Evolutionary conservation across 2,888 invertebrate species (phyloP), one percentile per base, ranked within the genome.

Genomic region (Polydrusus tereticollis): DNA sequence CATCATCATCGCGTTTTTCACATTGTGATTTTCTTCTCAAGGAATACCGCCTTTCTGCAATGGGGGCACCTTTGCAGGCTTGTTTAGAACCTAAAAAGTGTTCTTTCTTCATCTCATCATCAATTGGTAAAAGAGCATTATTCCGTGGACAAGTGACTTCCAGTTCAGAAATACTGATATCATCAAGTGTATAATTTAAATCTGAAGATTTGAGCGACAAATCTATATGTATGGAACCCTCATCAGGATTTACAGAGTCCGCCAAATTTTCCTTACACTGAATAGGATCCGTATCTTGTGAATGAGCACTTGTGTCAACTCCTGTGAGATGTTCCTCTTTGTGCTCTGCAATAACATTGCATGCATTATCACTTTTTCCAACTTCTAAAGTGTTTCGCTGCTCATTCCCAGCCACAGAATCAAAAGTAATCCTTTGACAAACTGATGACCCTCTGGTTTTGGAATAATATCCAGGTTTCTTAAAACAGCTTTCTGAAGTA

Each of bases 151-250:
- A 55, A 55, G 8, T 20, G 10, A 26, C 7, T 58, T 68, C 69
- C 2, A 43, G 58, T 16, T 66, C 63, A 6, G 59, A 65, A 38
- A 57, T 52, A 57, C 18, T 58, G 2, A 60, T 58, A 45, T 72
- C 66, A 41, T 21, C 72, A 12, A 68, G 59, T 14, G 57, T 69
- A 20, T 14, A 59, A 63, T 71, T 60, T 8, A 69, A 52, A 12
- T 70, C 66, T 10, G 69, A 59, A 45, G 62, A 67, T 18, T 55
- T 45, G 38, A 75, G 20, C 20, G 72, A 72, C 18, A 65, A 63
- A 41, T 69, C 59, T 12, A 75, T 47, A 52, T 70, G 60, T 38
- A 36, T 10, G 18, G 47, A 10, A 43, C 59, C 50, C 14, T 63
- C 21, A 47, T 38, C 23, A 29, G 50, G 52, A 10, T 60, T 52